Base-by-base conservation (phyloP, 2,113 vertebrate species). In the Etheostoma cragini region DNA sequence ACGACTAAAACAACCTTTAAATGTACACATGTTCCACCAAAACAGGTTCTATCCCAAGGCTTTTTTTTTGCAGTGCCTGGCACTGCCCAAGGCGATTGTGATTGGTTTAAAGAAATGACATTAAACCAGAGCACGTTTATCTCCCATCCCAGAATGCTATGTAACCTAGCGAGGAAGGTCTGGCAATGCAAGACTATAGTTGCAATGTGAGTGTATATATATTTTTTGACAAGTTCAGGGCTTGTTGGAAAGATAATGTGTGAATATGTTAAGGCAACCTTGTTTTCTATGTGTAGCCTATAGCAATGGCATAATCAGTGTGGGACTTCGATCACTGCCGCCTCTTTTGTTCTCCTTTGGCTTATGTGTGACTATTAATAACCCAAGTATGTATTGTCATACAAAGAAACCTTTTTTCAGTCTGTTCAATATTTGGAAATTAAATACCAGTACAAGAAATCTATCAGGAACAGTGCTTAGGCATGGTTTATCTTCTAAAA, bases 401-500 rank as follows among this genome's bases (percentile, higher is more conserved):
- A 6, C 26, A 45, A 19, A 8, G 8, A 66, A 42, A 33, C 15
- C 68, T 8, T 12, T 64, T 52, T 42, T 45, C 0, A n/a, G 19
- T 52, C 54, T 21, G 42, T 22, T 22, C 45, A 24, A 82, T 49
- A 50, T 50, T 30, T 17, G 6, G 6, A 53, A 63, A 56, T 26
- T n/a, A 35, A 80, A 52, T 1, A 60, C 33, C 6, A 63, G 61
- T 38, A 73, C 42, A 69, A 56, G n/a, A 68, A 10, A 77, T 63
- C 46, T 16, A 45, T 19, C 52, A 14, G 30, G 22, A 76, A n/a
- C 6, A 6, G 49, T 69, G 38, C 70, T 71, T 47, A 38, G 50
- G 1, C 19, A 60, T 38, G 21, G 65, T 87, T 79, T 75, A 77
- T 85, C 77, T 81, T 46, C 61, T 42, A 19, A 72, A 89, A 82